Percentiles rank a stretch among this genome's conserved stretches.
These are phyloP conservation scores for Deladenus siricidicola DNA, from an alignment of 2,888 invertebrate species.

Conservation along the genomic window DNA sequence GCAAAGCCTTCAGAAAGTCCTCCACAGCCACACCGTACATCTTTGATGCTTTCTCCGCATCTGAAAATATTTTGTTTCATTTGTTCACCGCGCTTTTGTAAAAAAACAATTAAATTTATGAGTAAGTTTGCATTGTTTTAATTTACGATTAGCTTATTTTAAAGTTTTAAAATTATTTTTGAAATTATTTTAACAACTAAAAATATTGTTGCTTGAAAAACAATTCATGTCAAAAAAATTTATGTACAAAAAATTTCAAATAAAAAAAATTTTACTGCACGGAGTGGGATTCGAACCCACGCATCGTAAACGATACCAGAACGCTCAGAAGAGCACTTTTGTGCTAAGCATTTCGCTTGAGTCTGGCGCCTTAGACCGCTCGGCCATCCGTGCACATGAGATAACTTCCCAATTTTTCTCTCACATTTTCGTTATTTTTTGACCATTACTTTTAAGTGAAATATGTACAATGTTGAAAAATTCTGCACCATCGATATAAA, in stretches of 20 bases:
- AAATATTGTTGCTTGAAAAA: neutral
- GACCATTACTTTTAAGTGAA: neutral
- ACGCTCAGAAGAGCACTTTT: neutral
- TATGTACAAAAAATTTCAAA: neutral
- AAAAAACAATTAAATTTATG: too few relatives aligned
- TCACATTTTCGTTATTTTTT: neutral
- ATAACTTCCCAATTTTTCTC: too few relatives aligned
- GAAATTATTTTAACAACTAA: neutral
- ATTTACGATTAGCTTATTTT: too few relatives aligned
- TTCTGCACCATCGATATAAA: too few relatives aligned
- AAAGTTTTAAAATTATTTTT: constrained; percentile 1
- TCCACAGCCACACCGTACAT: constrained; percentile 48
- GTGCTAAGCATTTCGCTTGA: constrained; percentile 13
- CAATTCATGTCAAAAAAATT: neutral
- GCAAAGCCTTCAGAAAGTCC: constrained; percentile 55
- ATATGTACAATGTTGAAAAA: neutral
- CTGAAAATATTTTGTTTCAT: too few relatives aligned
- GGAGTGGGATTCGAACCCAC: neutral
- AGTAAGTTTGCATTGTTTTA: too few relatives aligned
- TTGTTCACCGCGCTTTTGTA: too few relatives aligned
- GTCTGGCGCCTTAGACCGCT: constrained; percentile 24
- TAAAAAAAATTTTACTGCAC: too few relatives aligned
- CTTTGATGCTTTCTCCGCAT: constrained; percentile 24
- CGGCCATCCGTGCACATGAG: constrained; percentile 16
- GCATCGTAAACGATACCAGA: constrained; percentile 12